phyloP scores from a whole-genome alignment of 2,888 invertebrate species.

The Saturnia pavonia region DNA sequence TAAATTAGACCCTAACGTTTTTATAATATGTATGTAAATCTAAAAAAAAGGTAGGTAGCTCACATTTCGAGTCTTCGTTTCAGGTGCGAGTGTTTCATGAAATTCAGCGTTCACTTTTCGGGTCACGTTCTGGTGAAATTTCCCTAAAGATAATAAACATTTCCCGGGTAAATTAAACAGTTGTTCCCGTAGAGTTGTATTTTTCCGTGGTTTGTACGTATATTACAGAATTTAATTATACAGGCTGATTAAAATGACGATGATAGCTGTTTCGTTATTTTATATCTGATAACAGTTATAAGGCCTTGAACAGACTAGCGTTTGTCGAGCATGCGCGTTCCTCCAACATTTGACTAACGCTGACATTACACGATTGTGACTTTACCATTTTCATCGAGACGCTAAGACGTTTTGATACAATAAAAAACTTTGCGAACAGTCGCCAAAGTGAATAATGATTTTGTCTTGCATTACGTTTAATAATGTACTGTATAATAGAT shows the following conservation, averaged over 20 bases:
- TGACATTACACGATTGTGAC: too few relatives aligned
- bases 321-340: too few relatives aligned
- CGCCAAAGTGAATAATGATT: too few relatives aligned
- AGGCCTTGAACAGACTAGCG: too few relatives aligned
- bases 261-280: not conserved
- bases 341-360: too few relatives aligned
- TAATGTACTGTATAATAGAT: too few relatives aligned
- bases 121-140: conserved; percentile 23
- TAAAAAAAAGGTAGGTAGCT: conserved; percentile 4
- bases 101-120: conserved; percentile 19
- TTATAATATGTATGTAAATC: conserved; percentile 3
- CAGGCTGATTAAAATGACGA: conserved; percentile 1
- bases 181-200: conserved; percentile 21
- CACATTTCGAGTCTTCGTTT: conserved; percentile 5
- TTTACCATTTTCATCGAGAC: too few relatives aligned
- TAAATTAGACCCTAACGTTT: not conserved
- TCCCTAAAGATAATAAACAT: conserved; percentile 25
- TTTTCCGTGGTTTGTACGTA: conserved; percentile 15
- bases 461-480: too few relatives aligned
- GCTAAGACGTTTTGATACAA: too few relatives aligned
- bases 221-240: not conserved
- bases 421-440: too few relatives aligned
- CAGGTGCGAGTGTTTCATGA: conserved; percentile 15
- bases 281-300: too few relatives aligned
- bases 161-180: conserved; percentile 24